Conservation (phyloP, 2,113 vertebrate species). For the Carettochelys insculpta region DNA sequence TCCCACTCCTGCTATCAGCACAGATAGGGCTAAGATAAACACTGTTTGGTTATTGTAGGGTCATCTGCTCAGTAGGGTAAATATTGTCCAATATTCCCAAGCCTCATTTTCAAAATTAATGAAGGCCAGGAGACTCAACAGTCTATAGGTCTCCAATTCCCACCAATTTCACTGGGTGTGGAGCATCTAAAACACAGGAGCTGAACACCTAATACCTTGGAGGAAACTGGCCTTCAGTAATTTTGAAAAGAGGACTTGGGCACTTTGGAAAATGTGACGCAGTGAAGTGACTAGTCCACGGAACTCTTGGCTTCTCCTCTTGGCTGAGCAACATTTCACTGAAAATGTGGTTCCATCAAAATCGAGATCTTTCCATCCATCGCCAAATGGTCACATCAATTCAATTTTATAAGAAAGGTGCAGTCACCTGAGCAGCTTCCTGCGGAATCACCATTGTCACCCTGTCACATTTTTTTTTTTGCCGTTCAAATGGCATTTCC, state of each 20-base stretch:
- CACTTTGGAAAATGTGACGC: neutral
- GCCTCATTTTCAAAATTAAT: neutral
- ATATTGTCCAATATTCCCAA: neutral
- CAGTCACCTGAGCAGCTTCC: neutral
- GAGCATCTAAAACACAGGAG: neutral
- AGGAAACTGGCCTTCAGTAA: neutral
- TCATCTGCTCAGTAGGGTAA: neutral
- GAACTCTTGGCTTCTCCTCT: neutral
- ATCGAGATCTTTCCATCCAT: neutral
- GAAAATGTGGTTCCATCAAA: neutral
- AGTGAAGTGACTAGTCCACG: neutral
- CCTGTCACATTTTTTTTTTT: neutral
- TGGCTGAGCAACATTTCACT: neutral
- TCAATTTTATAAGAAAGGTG: neutral
- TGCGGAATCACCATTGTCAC: neutral
- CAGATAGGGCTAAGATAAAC: no score
- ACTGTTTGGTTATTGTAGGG: neutral
- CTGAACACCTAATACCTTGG: neutral
- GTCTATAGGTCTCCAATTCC: neutral
- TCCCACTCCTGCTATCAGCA: no score
- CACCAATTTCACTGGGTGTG: neutral
- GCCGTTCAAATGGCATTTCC: neutral
- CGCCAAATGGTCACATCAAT: neutral
- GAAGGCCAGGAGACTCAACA: neutral
- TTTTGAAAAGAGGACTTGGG: neutral